Percentiles rank a stretch among this genome's conserved stretches.
phyloP scores from a whole-genome alignment of 2,888 invertebrate species.

The Panopea generosa region DNA sequence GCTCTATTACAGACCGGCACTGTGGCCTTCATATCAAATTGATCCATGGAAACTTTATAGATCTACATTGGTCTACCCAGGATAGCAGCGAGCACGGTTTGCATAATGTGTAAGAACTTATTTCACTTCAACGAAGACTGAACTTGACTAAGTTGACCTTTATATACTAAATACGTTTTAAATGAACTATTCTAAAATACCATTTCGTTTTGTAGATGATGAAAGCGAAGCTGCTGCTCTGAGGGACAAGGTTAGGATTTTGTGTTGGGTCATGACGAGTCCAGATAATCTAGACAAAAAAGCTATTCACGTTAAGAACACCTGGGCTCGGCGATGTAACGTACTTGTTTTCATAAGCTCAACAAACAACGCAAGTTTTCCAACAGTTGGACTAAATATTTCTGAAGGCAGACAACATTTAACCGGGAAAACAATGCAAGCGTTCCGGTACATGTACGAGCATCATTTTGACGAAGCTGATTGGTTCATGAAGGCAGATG shows the following conservation, averaged over 20 bases:
- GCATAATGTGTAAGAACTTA: too few species aligned
- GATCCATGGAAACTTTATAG: too few species aligned
- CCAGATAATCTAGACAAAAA: conserved; percentile 95
- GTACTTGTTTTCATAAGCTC: conserved; percentile 85
- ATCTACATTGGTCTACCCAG: too few species aligned
- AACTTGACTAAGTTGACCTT: too few species aligned
- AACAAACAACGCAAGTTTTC: conserved; percentile 89
- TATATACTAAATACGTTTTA: too few species aligned
- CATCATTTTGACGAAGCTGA: conserved; percentile 93
- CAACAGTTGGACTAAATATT: conserved; percentile 91
- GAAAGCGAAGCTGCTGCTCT: conserved; percentile 85
- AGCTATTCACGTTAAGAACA: conserved; percentile 95
- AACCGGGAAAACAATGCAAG: conserved; percentile 98
- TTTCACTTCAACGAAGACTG: too few species aligned
- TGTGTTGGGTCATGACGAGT: conserved; percentile 99
- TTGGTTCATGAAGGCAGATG: conserved; percentile 99
- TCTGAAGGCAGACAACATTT: conserved; percentile 95
- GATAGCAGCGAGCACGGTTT: too few species aligned
- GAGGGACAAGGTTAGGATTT: conserved; percentile 91
- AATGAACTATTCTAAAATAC: too few species aligned
- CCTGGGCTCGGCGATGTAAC: conserved; percentile 95
- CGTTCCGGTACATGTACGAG: conserved; percentile 94
- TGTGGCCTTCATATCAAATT: too few species aligned
- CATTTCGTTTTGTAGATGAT: conserved; percentile 66
- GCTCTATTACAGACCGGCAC: too few species aligned